Percentiles rank a stretch among this genome's conserved stretches.
Evolutionary conservation across 2,888 invertebrate genomes (phyloP).

Genomic region (Ophioninae sp.): DNA sequence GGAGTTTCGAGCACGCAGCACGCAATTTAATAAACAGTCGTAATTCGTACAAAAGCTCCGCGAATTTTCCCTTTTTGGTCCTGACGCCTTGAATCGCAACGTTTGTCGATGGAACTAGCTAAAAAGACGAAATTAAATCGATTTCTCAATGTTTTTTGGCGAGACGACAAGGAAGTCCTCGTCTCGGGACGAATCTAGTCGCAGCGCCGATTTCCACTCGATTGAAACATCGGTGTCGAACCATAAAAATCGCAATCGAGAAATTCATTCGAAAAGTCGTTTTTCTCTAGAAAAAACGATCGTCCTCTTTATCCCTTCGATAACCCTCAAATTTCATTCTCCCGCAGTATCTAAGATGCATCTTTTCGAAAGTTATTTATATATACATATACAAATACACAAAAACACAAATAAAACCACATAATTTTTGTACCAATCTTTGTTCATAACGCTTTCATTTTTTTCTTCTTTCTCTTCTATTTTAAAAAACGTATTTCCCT

Average conservation of each 20-base stretch:
- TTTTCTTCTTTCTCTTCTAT: constrained; percentile 22
- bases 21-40: too few relatives aligned
- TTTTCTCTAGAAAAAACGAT: constrained; percentile 43
- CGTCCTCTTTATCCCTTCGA: constrained; percentile 9
- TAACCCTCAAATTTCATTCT: constrained; percentile 44
- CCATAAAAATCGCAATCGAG: constrained; percentile 9
- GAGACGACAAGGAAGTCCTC: constrained; percentile 69
- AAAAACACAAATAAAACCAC: constrained; percentile 44
- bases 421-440: constrained; percentile 67
- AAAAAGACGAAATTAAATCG: constrained; percentile 16
- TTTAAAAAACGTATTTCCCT: constrained; percentile 27
- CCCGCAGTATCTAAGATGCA: constrained; percentile 72
- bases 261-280: constrained; percentile 40
- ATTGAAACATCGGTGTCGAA: neutral
- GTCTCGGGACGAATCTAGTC: constrained; percentile 72
- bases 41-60: neutral
- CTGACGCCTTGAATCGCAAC: constrained; percentile 4
- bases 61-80: neutral
- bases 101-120: constrained; percentile 9
- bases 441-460: constrained; percentile 33
- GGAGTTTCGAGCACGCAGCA: neutral
- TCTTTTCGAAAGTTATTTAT: constrained; percentile 68
- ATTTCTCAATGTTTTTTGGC: constrained; percentile 65
- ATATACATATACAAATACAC: constrained; percentile 39
- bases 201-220: constrained; percentile 66